phyloP scores from a whole-genome alignment of 1,140 invertebrate genomes.

The Hycleus phaleratus region DNA sequence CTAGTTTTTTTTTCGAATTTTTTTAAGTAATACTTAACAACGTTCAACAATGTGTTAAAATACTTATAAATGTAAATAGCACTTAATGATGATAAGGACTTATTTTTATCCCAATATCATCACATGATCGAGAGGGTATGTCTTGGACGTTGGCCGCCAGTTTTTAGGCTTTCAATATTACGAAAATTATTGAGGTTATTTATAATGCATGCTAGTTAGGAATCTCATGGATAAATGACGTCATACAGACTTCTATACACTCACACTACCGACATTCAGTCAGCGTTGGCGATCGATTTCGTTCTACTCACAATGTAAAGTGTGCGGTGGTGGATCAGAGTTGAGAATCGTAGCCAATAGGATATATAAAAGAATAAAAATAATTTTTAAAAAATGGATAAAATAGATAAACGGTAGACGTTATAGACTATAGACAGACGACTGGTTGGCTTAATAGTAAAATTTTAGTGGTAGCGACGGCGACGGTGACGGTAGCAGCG shows the following conservation, averaged over 20 bases:
- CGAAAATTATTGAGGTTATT: slow-evolving; percentile 24
- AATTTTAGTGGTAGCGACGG: not conserved
- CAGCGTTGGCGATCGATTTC: slow-evolving; percentile 24
- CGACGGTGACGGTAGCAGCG: not conserved
- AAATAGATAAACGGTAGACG: not conserved
- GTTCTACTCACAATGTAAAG: slow-evolving; percentile 20
- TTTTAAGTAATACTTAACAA: too few relatives aligned
- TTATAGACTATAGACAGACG: too few relatives aligned
- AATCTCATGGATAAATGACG: slow-evolving; percentile 30
- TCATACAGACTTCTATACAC: slow-evolving; percentile 19
- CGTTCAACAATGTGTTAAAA: too few relatives aligned
- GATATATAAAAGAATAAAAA: too few relatives aligned
- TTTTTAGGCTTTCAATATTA: slow-evolving; percentile 5
- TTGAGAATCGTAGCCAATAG: too few relatives aligned
- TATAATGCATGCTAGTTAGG: slow-evolving; percentile 29
- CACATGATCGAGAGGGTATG: not conserved
- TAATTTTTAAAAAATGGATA: not conserved
- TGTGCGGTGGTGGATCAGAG: slow-evolving; percentile 10
- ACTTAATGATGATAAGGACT: too few relatives aligned
- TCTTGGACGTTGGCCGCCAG: not conserved
- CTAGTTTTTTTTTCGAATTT: too few relatives aligned
- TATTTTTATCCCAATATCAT: too few relatives aligned
- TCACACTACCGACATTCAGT: slow-evolving; percentile 16
- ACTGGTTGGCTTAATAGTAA: not conserved
- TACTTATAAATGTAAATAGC: too few relatives aligned